Evolutionary conservation across 53 echinoderm and acorn worm species (phyloP).

Genomic region (Henricia sp.): DNA sequence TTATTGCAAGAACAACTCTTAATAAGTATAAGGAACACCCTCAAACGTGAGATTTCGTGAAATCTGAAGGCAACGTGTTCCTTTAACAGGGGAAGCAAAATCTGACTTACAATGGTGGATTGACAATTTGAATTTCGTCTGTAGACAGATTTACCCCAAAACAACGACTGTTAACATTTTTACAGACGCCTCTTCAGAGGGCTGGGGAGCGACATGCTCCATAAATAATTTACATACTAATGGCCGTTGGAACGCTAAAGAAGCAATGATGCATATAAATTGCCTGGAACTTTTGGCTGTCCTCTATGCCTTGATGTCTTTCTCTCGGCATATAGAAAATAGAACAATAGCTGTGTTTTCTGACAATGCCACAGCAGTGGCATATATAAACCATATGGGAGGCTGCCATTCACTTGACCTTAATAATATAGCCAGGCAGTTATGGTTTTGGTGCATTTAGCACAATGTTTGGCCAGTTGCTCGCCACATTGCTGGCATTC

Average conservation of each 20-base stretch:
- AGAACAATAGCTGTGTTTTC: neutral
- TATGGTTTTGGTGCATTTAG: slow-evolving; percentile 4
- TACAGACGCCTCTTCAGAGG: neutral
- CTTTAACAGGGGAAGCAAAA: too few species aligned
- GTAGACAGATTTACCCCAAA: too few species aligned
- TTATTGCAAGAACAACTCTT: too few species aligned
- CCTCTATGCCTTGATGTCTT: neutral
- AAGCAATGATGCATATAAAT: neutral
- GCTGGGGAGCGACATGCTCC: slow-evolving; percentile 2
- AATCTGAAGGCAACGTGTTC: too few species aligned
- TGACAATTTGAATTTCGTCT: too few species aligned
- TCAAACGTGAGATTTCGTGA: too few species aligned
- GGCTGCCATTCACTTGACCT: neutral
- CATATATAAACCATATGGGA: slow-evolving; percentile 9
- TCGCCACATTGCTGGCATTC: neutral
- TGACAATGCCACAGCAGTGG: slow-evolving; percentile 1
- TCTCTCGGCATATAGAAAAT: neutral
- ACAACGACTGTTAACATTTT: neutral
- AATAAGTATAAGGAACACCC: too few species aligned
- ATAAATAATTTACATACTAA: neutral
- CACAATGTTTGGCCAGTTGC: neutral
- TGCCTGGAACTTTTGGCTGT: neutral
- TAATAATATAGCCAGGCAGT: neutral
- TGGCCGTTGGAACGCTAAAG: neutral
- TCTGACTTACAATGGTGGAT: too few species aligned